Evolutionary conservation across 2,113 vertebrate species (phyloP), one percentile per base, ranked within the genome.

Genomic region (Actinemys pallida): DNA sequence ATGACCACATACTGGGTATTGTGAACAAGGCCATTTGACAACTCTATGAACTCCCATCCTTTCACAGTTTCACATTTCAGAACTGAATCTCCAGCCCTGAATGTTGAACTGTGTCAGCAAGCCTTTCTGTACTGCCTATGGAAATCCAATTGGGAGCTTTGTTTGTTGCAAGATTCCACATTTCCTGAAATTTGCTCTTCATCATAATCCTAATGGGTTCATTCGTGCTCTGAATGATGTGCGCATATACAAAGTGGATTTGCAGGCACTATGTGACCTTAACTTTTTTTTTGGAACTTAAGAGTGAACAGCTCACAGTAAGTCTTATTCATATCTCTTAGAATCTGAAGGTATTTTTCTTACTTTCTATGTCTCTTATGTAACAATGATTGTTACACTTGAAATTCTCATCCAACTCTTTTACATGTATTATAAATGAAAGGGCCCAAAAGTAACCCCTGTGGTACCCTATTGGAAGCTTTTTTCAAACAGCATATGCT

Each of bases 391-490:
- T 93, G 35, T 49, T 88, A 87, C 56, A 12, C 45, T 88, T 83
- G 81, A 72, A 78, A 87, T 93, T 52, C 57, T 81, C 17, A 80
- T 27, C 45, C 93, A 82, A 8, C 83, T 35, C 62, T 49, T 39
- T 65, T 54, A 4, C 22, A 47, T 56, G 42, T n/a, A 62, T 9
- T 83, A 78, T 53, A n/a, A 56, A 86, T 83, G 59, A 94, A 94
- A 89, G 22, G 52, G 62, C 29, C 93, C 93, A 94, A 94, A 96
- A 62, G 52, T 31, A 95, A 90, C 81, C 89, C 86, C 85, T 54
- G 22, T 79, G 83, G 83, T 93, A 92, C 95, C 81, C 62, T 62
- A 81, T 84, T 88, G 49, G 78, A 78, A 53, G 49, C 62, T 69
- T 78, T 81, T 53, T 69, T 53, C n/a, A 81, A 53, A 50, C 31